Evolutionary conservation across 2,888 invertebrate genomes (phyloP).

Genomic region (Linnaemya vulpina): DNA sequence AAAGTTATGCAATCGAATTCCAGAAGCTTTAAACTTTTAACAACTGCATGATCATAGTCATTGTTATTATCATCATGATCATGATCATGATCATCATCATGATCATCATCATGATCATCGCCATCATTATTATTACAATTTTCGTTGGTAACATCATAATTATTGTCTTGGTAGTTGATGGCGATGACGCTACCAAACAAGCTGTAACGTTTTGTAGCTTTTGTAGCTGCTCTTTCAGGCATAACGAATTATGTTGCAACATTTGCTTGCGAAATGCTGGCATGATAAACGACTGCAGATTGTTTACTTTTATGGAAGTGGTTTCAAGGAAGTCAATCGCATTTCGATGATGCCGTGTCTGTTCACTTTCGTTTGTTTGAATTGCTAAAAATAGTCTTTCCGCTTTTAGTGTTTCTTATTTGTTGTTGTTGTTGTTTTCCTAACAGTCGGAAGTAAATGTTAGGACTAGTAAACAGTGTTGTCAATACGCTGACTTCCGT

Average conservation of each 20-base stretch:
- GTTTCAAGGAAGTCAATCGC: constrained; percentile 63
- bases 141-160: too few species aligned
- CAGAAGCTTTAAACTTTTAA: constrained; percentile 57
- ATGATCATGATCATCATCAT: constrained; percentile 14
- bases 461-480: too few species aligned
- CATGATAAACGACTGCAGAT: constrained; percentile 14
- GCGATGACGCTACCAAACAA: constrained; percentile 35
- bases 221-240: constrained; percentile 57
- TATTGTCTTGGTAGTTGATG: constrained; percentile 23
- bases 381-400: constrained; percentile 59
- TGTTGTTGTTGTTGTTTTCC: background rate
- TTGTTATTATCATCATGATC: constrained; percentile 2
- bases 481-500: too few species aligned
- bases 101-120: background rate
- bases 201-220: constrained; percentile 21
- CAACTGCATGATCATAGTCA: constrained; percentile 38
- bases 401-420: constrained; percentile 3
- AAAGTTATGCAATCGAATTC: constrained; percentile 70
- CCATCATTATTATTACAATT: too few species aligned
- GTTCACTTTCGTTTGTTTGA: constrained; percentile 57
- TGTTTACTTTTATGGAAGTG: constrained; percentile 22
- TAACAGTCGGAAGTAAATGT: constrained; percentile 14
- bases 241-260: constrained; percentile 63
- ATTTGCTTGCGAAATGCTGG: constrained; percentile 36
- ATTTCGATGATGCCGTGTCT: constrained; percentile 40